Base-by-base conservation (phyloP, 2,113 vertebrate species). In the Cyanoliseus patagonus region DNA sequence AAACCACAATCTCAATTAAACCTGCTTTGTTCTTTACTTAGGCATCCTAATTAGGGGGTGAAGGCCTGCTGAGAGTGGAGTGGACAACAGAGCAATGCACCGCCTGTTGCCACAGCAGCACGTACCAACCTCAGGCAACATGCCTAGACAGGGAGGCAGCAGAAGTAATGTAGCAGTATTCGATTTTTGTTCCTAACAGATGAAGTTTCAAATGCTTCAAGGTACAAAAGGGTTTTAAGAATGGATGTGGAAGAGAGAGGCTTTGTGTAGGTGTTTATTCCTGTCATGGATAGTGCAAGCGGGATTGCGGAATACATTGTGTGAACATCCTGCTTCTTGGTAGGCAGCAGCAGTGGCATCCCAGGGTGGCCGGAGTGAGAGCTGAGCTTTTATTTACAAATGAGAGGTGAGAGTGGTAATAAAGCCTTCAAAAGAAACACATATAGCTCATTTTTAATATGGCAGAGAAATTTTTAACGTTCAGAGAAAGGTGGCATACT, bases 221-320 rank as follows among this genome's bases (percentile, higher is more conserved):
- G 8, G 28, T 33, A 44, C 10, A 13, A 79, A 49, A 67, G 4
- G n/a, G 44, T 62, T 72, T 68, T 49, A 57, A 68, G 72, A 68
- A 41, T 2, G 6, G 19, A 33, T 72, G 33, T 64, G 47, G 49
- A 55, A 72, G 19, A 44, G 46, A 46, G 39, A 27, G 7, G 62
- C 24, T 61, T 39, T 25, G 4, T 1, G 0, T 15, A 49, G 15
- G 2, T n/a, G 4, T 46, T 68, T 72, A 42, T 44, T 33, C 6
- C 10, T 59, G 33, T n/a, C 33, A n/a, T 9, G 6, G n/a, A 33
- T n/a, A 41, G 47, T 16, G 37, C 55, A 39, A 52, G 28, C 12
- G 17, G 8, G 69, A 52, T 23, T 9, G 7, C 17, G 46, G 62
- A 81, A 31, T 11, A 6, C 11, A 41, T 42, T 42, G 28, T 35